phyloP scores from a whole-genome alignment of 1,140 invertebrate species.

The Drosophila guanche region DNA sequence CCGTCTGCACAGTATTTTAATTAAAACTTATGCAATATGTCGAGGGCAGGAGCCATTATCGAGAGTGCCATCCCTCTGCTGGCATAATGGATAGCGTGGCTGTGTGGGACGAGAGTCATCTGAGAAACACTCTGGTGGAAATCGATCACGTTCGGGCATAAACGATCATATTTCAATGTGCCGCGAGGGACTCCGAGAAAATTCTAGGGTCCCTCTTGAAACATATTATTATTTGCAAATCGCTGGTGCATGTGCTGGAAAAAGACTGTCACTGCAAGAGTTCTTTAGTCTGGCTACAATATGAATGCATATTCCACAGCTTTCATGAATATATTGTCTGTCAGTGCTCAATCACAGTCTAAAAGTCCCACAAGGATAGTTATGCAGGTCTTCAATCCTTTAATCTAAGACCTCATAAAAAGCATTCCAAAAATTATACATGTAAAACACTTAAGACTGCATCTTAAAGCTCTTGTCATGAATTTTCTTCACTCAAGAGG shows the following conservation, averaged over 20 bases:
- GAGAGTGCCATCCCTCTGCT: slow-evolving; percentile 12
- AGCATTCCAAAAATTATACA: slow-evolving; percentile 24
- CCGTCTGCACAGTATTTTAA: slow-evolving; percentile 65
- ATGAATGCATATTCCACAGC: too few relatives aligned
- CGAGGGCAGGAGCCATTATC: slow-evolving; percentile 2
- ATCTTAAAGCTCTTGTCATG: slow-evolving; percentile 47
- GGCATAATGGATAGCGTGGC: background rate
- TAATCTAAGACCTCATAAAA: slow-evolving; percentile 13
- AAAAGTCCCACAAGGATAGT: too few relatives aligned
- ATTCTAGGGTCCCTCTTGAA: too few relatives aligned
- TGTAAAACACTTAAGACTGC: slow-evolving; percentile 41
- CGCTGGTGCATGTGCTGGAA: too few relatives aligned
- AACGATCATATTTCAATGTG: too few relatives aligned
- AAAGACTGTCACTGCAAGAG: too few relatives aligned
- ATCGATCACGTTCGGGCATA: too few relatives aligned
- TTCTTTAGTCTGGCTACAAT: too few relatives aligned
- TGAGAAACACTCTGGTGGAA: background rate
- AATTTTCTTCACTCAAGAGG: slow-evolving; percentile 54
- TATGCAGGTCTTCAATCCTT: background rate
- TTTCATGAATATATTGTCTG: too few relatives aligned
- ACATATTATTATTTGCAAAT: too few relatives aligned
- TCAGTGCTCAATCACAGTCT: too few relatives aligned
- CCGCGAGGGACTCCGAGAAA: too few relatives aligned
- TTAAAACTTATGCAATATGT: slow-evolving; percentile 69
- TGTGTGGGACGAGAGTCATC: background rate